These are phyloP conservation scores for Petromus typicus DNA, from an alignment of 2,113 vertebrate species.

Conservation along the genomic window DNA sequence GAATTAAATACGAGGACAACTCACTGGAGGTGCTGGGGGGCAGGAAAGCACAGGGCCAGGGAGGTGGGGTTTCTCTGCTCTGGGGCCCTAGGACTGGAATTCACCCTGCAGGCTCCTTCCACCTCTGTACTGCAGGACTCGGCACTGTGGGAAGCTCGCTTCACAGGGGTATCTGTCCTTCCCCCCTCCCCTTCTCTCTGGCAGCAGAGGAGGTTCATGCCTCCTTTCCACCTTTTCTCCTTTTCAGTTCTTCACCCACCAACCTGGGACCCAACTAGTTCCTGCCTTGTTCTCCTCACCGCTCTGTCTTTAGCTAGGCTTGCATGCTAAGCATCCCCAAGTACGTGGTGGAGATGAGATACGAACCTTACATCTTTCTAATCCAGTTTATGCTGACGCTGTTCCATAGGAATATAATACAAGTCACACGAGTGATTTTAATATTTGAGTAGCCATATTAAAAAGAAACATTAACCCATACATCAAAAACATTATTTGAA, in stretches of 20 bases:
- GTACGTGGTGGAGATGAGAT: not conserved
- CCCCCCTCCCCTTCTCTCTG: not conserved
- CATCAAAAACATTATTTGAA: conserved; percentile 11
- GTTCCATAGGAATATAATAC: not conserved
- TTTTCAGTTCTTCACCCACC: not conserved
- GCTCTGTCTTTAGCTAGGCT: not conserved
- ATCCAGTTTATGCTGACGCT: not conserved
- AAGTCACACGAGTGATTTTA: not conserved
- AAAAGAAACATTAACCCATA: not conserved
- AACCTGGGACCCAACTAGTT: not conserved
- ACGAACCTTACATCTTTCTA: not conserved
- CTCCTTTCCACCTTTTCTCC: not conserved
- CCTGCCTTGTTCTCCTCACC: not conserved
- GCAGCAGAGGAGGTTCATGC: too few relatives aligned
- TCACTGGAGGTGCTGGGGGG: not conserved
- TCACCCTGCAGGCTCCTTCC: not conserved
- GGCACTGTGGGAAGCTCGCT: not conserved
- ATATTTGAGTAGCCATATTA: not conserved
- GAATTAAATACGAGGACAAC: too few relatives aligned
- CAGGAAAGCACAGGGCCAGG: not conserved
- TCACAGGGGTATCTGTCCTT: not conserved
- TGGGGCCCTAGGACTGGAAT: not conserved
- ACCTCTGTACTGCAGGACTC: not conserved
- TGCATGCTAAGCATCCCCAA: not conserved
- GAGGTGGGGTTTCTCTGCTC: not conserved